Evolutionary conservation across 2,113 vertebrate genomes (phyloP).

Genomic region (Corvus hawaiiensis): DNA sequence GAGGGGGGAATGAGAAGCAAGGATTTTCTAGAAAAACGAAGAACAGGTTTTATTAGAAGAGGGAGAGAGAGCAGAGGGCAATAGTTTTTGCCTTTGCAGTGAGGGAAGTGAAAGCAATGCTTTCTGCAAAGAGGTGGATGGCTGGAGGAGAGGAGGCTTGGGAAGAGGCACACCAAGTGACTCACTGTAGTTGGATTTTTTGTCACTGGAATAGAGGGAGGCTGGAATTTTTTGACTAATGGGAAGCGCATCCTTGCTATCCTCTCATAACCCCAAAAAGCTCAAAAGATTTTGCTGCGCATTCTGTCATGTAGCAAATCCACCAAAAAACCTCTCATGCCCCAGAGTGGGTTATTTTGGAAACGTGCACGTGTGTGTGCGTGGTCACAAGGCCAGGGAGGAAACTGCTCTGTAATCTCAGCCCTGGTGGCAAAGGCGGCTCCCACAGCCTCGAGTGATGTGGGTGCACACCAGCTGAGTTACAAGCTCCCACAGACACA

Average conservation of each 20-base stretch:
- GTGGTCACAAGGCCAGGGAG: neutral
- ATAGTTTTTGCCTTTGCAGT: neutral
- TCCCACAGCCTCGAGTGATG: conserved; percentile 34
- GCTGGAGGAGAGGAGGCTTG: neutral
- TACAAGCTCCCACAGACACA: neutral
- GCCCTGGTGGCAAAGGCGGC: neutral
- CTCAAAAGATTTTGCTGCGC: neutral
- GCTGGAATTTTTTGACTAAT: neutral
- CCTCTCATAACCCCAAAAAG: neutral
- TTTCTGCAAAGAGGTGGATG: neutral
- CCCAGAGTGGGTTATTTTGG: neutral
- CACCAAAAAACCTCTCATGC: neutral
- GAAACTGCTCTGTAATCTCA: conserved; percentile 25
- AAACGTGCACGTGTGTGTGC: neutral
- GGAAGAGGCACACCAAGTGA: neutral
- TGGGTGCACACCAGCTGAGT: neutral
- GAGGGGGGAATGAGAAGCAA: neutral
- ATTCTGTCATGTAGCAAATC: neutral
- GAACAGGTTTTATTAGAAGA: neutral
- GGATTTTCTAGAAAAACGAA: neutral
- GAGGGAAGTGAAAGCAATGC: neutral
- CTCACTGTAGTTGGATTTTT: neutral
- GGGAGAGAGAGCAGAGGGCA: neutral
- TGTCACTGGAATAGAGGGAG: neutral
- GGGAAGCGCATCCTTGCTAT: neutral